Conservation (phyloP, 2,797 vertebrate genomes). For the Thaleichthys pacificus region DNA sequence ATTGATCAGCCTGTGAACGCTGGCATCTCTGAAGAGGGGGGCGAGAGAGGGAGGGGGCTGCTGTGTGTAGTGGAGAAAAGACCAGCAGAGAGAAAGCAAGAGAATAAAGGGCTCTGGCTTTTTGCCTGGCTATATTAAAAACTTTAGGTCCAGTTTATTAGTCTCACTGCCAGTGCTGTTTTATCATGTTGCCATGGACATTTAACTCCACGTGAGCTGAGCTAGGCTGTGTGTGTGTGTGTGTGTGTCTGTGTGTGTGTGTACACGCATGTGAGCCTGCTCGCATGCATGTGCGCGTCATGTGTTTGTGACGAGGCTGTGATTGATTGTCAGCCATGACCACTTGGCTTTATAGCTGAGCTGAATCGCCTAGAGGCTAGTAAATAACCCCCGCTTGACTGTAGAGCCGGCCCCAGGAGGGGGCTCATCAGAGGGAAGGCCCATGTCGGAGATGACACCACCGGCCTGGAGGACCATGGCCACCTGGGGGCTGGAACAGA, state of each 20-base stretch:
- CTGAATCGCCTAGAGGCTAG: constrained; percentile 23
- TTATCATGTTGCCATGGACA: constrained; percentile 39
- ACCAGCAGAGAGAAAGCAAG: constrained; percentile 26
- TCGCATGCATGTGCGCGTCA: too few species aligned
- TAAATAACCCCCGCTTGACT: constrained; percentile 35
- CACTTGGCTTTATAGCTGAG: constrained; percentile 31
- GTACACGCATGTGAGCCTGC: neutral
- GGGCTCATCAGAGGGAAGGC: constrained; percentile 16
- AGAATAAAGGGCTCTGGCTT: constrained; percentile 37
- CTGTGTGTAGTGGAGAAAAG: constrained; percentile 20
- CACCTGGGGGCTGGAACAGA: constrained; percentile 14
- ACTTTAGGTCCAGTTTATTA: constrained; percentile 49
- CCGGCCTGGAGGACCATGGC: neutral
- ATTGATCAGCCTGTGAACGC: constrained; percentile 74
- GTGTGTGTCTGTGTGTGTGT: constrained; percentile 19
- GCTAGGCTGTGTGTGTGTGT: constrained; percentile 4
- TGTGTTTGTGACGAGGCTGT: constrained; percentile 24
- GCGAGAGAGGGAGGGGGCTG: constrained; percentile 33
- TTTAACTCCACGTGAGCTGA: constrained; percentile 21
- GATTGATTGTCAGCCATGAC: constrained; percentile 27
- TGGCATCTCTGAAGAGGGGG: constrained; percentile 60
- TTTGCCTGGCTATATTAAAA: constrained; percentile 38
- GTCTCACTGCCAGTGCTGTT: constrained; percentile 30
- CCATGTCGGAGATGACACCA: neutral
- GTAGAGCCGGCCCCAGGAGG: constrained; percentile 14